These are phyloP conservation scores for Carettochelys insculpta DNA, from an alignment of 2,113 vertebrate genomes.

Conservation along the genomic window DNA sequence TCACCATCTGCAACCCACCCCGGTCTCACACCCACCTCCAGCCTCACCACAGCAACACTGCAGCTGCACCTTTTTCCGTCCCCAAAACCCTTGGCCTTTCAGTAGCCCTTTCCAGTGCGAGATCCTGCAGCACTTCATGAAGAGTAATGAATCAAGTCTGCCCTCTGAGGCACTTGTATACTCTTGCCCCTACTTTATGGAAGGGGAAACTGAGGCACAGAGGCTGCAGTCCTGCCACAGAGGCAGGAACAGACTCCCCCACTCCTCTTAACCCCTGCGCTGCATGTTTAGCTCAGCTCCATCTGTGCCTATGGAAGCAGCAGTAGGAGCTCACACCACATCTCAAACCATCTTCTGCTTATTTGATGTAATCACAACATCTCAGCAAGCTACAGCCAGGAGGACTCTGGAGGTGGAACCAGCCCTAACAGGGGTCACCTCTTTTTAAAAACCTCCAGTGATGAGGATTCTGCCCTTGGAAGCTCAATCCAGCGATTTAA, in stretches of 20 bases:
- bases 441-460: neutral
- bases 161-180: neutral
- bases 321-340: neutral
- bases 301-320: neutral
- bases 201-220: neutral
- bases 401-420: neutral
- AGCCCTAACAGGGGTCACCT: neutral
- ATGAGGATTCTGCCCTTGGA: neutral
- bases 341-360: neutral
- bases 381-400: neutral
- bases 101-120: neutral
- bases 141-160: neutral
- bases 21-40: neutral
- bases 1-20: neutral
- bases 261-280: neutral
- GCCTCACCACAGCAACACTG: neutral
- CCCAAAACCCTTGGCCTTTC: neutral
- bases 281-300: neutral
- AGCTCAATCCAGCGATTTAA: no score
- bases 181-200: neutral
- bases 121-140: neutral
- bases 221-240: neutral
- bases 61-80: neutral
- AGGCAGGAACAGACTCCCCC: neutral
- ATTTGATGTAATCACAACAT: neutral